Base-by-base conservation (phyloP, 2,888 invertebrate genomes). In the Synergus laeviventris region DNA sequence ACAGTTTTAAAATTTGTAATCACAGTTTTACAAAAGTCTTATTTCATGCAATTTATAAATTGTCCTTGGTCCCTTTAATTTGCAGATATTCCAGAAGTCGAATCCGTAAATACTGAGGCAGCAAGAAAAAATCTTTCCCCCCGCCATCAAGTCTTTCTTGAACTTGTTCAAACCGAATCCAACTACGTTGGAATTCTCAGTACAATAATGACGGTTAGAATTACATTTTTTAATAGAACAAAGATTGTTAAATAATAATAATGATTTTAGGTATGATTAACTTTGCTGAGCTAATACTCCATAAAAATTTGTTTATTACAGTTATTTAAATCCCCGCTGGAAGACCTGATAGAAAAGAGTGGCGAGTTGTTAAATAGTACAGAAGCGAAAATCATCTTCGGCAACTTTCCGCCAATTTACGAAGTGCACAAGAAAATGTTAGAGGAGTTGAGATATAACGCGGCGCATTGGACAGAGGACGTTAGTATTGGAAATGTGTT, bases 151-250 rank as follows among this genome's bases (percentile, higher is more conserved):
- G 96, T 97, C 73, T 96, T 96, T 90, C 94, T 96, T 92, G 99
- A 99, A 92, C 93, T 99, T 86, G 94, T 97, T 81, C 97, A 98
- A 91, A 99, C 99, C 0, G 99, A 99, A 91, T 96, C 95, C 78
- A 99, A 99, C 93, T 99, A 99, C 91, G 98, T 99, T 79, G 96
- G 96, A 80, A 98, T 99, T 88, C 93, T 99, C 85, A 95, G 97
- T 86, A 98, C 98, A 56, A 97, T 99, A 87, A 94, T 98, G 89
- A 96, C 95, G 91, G 98, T 97, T 91, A 92, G 93, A 90, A 59
- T 1, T 12, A 49, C 24, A 21, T 59, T 59, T 1, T 12, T 59
- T 11, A 9, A 39, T 66, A 11, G 5, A 59, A 73, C n/a, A 31
- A 31, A 31, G 31, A 56, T 49, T 38, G 12, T 60, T 64, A 49